Conservation (phyloP, 2,888 invertebrate species). For the Acanthosepion lycidas region DNA sequence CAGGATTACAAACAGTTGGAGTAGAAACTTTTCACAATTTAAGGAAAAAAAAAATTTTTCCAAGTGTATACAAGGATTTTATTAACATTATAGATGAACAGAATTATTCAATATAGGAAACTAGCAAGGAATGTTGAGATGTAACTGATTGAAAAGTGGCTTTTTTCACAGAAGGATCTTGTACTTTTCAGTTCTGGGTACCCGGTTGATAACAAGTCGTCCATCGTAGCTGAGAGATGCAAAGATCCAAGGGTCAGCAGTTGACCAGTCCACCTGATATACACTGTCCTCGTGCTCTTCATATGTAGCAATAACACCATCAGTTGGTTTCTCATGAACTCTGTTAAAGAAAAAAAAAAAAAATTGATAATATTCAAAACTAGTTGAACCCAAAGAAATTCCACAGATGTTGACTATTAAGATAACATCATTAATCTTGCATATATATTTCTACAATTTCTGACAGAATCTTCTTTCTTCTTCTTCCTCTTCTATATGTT, state of each 20-base stretch:
- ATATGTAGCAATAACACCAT: slow-evolving; percentile 92
- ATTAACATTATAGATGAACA: too few relatives aligned
- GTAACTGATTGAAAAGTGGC: neutral
- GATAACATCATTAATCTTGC: too few relatives aligned
- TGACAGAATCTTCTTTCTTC: too few relatives aligned
- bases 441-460: too few relatives aligned
- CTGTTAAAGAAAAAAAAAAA: slow-evolving; percentile 53
- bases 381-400: neutral
- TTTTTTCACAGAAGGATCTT: slow-evolving; percentile 79
- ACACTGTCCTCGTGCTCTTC: slow-evolving; percentile 99
- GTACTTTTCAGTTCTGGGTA: slow-evolving; percentile 95
- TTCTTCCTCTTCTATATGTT: too few relatives aligned
- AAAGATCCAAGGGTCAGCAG: slow-evolving; percentile 98
- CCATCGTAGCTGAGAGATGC: slow-evolving; percentile 99
- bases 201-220: slow-evolving; percentile 90
- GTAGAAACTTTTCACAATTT: too few relatives aligned
- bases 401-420: too few relatives aligned
- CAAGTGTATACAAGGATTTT: too few relatives aligned
- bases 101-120: neutral
- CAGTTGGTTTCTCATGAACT: slow-evolving; percentile 77
- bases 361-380: neutral
- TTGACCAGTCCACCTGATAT: slow-evolving; percentile 97
- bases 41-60: too few relatives aligned
- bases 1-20: too few relatives aligned
- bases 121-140: neutral